phyloP scores from a whole-genome alignment of 2,113 vertebrate genomes.

The Oreocharis arfaki region DNA sequence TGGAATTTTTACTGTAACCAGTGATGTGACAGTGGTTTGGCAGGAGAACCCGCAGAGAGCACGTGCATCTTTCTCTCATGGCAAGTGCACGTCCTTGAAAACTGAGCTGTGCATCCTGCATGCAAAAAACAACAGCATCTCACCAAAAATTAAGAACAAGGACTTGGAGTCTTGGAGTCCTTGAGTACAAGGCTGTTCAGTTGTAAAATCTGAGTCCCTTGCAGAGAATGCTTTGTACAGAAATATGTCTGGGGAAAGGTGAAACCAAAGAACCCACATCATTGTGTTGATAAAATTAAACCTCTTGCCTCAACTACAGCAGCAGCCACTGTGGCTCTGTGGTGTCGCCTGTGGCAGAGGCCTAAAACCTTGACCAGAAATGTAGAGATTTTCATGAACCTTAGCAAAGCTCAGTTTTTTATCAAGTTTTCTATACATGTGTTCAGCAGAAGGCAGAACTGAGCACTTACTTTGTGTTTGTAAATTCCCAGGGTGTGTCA shows the following conservation, averaged over 20 bases:
- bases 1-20: background rate
- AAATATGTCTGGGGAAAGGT: background rate
- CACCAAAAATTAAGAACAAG: background rate
- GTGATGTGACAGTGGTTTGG: background rate
- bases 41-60: background rate
- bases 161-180: background rate
- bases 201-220: background rate
- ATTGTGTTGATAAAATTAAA: background rate
- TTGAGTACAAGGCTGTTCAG: background rate
- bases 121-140: background rate
- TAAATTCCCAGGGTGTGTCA: background rate
- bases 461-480: background rate
- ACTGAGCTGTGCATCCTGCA: background rate
- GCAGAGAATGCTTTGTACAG: background rate
- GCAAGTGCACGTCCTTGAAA: background rate
- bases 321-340: background rate
- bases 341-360: background rate
- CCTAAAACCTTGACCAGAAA: background rate
- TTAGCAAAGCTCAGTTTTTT: background rate
- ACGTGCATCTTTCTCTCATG: rapidly evolving
- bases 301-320: background rate
- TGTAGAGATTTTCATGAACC: background rate
- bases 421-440: background rate
- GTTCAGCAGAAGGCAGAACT: background rate
- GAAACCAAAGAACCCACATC: rapidly evolving